Conservation (phyloP, 2,888 invertebrate genomes). For the Drosophila siamana region DNA sequence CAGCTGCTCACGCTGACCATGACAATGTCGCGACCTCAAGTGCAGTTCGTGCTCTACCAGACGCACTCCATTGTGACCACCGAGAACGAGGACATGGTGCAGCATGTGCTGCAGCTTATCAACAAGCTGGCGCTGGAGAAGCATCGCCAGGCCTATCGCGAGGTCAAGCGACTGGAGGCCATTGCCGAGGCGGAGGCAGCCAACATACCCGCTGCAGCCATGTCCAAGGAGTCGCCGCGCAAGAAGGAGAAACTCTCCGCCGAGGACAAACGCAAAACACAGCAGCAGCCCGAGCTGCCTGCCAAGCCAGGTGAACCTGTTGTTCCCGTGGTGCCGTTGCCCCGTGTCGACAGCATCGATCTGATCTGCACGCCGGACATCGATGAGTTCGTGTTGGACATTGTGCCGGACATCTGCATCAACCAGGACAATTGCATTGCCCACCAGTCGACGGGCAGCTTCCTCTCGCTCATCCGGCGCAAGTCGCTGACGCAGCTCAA, state of each 20-base stretch:
- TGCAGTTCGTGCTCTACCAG: conserved; percentile 92
- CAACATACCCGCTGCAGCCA: conserved; percentile 81
- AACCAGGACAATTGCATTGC: conserved; percentile 86
- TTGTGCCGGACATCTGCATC: conserved; percentile 87
- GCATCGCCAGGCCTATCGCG: conserved; percentile 86
- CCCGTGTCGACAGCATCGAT: conserved; percentile 63
- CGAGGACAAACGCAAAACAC: conserved; percentile 60
- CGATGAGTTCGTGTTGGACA: conserved; percentile 88
- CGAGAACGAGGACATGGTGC: conserved; percentile 91
- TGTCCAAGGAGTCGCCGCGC: conserved; percentile 70
- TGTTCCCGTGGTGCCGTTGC: conserved; percentile 26
- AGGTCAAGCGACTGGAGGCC: conserved; percentile 81
- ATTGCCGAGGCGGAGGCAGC: conserved; percentile 82
- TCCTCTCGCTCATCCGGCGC: conserved; percentile 87
- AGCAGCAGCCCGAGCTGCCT: conserved; percentile 39
- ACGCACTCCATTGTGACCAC: conserved; percentile 91
- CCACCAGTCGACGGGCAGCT: conserved; percentile 87
- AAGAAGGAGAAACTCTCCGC: conserved; percentile 66
- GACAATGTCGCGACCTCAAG: conserved; percentile 92
- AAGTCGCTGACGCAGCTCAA: conserved; percentile 90
- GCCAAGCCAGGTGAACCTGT: conserved; percentile 33
- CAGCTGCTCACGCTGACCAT: conserved; percentile 91
- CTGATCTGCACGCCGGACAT: conserved; percentile 75
- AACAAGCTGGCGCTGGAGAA: conserved; percentile 90
- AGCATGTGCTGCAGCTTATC: conserved; percentile 89